Percentiles rank a stretch among this genome's conserved stretches.
These are phyloP conservation scores for Bilobella aurantiaca DNA, from an alignment of 1,140 invertebrate genomes.

Conservation along the genomic window DNA sequence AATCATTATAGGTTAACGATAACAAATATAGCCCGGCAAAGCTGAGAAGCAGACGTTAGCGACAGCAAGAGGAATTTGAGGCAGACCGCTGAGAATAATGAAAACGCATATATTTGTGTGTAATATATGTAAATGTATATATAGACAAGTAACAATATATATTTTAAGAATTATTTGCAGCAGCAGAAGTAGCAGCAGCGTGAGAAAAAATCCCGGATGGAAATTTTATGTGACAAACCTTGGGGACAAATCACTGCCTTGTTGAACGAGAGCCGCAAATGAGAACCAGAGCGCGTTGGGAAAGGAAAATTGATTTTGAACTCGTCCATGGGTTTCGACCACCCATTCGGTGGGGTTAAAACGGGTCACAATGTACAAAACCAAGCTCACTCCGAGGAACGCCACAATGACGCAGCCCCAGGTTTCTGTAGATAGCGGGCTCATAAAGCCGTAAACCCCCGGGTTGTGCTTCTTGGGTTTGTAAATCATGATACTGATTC, in stretches of 20 bases:
- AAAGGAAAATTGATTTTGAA: conserved; percentile 53
- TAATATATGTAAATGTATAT: too few species aligned
- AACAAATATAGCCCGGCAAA: too few species aligned
- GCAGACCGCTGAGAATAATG: too few species aligned
- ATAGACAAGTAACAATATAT: too few species aligned
- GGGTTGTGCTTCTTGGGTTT: conserved; percentile 51
- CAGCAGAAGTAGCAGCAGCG: too few species aligned
- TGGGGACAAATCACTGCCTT: conserved; percentile 55
- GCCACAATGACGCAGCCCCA: conserved; percentile 55
- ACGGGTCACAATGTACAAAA: conserved; percentile 51
- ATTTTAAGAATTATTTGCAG: too few species aligned
- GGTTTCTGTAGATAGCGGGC: conserved; percentile 50
- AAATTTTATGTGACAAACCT: too few species aligned
- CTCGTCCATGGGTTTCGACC: conserved; percentile 22
- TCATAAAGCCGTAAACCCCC: conserved; percentile 56
- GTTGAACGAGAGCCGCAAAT: conserved; percentile 55
- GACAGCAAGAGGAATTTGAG: too few species aligned
- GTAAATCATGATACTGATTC: conserved; percentile 52
- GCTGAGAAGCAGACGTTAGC: too few species aligned
- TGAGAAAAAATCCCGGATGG: too few species aligned
- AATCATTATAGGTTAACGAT: not conserved
- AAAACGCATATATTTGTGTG: too few species aligned
- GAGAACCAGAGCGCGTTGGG: conserved; percentile 58
- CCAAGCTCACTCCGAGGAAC: conserved; percentile 53
- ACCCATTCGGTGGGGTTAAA: conserved; percentile 55